Evolutionary conservation across 2,888 invertebrate species (phyloP).

Genomic region (Scaptomyza polygonia): DNA sequence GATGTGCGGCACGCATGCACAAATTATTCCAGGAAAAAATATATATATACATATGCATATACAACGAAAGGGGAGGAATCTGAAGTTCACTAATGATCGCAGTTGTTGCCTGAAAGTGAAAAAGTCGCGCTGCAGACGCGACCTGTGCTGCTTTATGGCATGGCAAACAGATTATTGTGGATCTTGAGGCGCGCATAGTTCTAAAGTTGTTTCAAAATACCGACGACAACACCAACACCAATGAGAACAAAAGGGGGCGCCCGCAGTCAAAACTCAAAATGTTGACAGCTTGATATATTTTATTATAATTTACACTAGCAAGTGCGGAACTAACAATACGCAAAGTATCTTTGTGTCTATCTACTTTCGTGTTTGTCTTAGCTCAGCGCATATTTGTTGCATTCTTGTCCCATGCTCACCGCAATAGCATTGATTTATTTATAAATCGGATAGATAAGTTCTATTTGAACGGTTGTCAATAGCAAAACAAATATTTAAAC

Average conservation of each 20-base stretch:
- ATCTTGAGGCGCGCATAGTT: constrained; percentile 74
- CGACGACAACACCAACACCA: constrained; percentile 58
- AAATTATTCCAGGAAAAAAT: constrained; percentile 64
- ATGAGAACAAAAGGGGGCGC: constrained; percentile 62
- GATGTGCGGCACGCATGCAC: constrained; percentile 63
- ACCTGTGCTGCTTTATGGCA: constrained; percentile 53
- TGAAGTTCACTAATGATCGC: constrained; percentile 70
- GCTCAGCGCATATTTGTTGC: constrained; percentile 38
- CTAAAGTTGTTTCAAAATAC: constrained; percentile 76
- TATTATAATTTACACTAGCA: constrained; percentile 71
- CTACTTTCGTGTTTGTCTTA: constrained; percentile 4
- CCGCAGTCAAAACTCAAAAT: constrained; percentile 65
- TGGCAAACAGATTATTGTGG: constrained; percentile 73
- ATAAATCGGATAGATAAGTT: constrained; percentile 66
- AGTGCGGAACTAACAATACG: constrained; percentile 41
- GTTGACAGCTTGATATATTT: constrained; percentile 80
- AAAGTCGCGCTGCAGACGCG: constrained; percentile 9
- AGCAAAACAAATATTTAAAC: constrained; percentile 55
- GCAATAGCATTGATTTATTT: constrained; percentile 70
- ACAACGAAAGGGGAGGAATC: constrained; percentile 6
- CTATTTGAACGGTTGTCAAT: constrained; percentile 69
- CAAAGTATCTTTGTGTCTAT: constrained; percentile 34
- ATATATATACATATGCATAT: constrained; percentile 8
- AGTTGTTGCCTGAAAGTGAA: constrained; percentile 22
- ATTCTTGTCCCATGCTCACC: constrained; percentile 37